Percentiles rank a stretch among this genome's conserved stretches.
phyloP scores from a whole-genome alignment of 37 sponge, comb jelly and placozoan species.

The Geodia barretti region DNA sequence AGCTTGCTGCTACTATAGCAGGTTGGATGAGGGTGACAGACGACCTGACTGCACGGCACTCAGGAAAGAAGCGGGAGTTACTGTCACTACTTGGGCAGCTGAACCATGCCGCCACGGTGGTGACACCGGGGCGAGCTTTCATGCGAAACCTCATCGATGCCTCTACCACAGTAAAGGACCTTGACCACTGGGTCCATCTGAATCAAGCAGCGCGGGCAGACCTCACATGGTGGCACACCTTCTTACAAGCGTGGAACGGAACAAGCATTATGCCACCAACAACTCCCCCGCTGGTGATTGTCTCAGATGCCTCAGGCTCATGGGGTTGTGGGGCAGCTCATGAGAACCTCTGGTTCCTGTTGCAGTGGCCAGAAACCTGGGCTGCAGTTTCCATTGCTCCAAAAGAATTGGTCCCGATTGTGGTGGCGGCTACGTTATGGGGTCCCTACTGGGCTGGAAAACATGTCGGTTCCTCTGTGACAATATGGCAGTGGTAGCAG shows the following conservation, averaged over 20 bases:
- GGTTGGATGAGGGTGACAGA: not conserved
- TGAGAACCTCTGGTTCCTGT: slow-evolving; percentile 44
- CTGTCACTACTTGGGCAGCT: slow-evolving; percentile 12
- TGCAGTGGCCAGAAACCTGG: slow-evolving; percentile 17
- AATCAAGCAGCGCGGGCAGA: slow-evolving; percentile 35
- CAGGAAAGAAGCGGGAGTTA: slow-evolving; percentile 14
- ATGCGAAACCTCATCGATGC: slow-evolving; percentile 15
- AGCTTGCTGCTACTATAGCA: not conserved
- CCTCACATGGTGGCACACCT: slow-evolving; percentile 32
- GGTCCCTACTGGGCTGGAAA: slow-evolving; percentile 8
- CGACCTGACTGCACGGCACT: too few relatives aligned
- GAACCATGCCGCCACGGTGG: slow-evolving; percentile 12
- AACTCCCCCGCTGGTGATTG: slow-evolving; percentile 2
- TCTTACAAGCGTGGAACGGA: slow-evolving; percentile 42
- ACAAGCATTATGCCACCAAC: not conserved
- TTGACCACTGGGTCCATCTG: slow-evolving; percentile 23
- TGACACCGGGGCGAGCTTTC: slow-evolving; percentile 12
- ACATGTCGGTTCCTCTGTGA: slow-evolving; percentile 29
- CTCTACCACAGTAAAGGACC: not conserved
- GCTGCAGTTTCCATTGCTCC: slow-evolving; percentile 1
- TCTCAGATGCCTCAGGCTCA: slow-evolving; percentile 40
- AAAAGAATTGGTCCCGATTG: slow-evolving; percentile 31
- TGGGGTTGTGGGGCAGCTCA: slow-evolving; percentile 45
- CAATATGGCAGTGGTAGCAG: slow-evolving; percentile 52
- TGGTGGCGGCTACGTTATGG: slow-evolving; percentile 18